Evolutionary conservation across 2,113 vertebrate genomes (phyloP).

Genomic region (Dicentrarchus labrax): DNA sequence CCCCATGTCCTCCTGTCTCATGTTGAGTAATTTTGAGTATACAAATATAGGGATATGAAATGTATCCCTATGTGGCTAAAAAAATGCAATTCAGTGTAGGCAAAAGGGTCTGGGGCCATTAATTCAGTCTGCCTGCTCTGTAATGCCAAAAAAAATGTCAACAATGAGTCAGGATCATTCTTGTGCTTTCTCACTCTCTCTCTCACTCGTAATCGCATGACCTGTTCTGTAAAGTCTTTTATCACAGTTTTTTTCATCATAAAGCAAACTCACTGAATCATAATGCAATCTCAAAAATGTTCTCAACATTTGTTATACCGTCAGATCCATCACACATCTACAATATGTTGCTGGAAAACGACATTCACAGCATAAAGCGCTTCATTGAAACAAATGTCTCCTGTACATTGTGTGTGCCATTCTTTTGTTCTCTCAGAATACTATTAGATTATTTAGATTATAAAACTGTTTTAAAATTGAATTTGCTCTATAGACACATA

Average conservation of each 20-base stretch:
- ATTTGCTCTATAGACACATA: constrained; percentile 19
- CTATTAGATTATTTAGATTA: constrained; percentile 18
- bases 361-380: background rate
- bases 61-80: background rate
- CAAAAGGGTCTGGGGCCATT: background rate
- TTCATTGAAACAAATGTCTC: constrained; percentile 7
- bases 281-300: background rate
- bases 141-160: background rate
- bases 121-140: background rate
- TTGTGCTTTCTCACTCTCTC: background rate
- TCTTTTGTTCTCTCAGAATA: background rate
- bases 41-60: background rate
- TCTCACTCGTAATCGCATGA: background rate
- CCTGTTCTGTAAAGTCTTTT: background rate
- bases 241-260: background rate
- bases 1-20: background rate
- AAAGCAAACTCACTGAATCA: background rate
- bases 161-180: background rate
- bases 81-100: background rate
- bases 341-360: constrained; percentile 1
- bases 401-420: background rate
- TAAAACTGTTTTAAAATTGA: background rate
- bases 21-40: background rate
- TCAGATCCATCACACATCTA: constrained; percentile 2
- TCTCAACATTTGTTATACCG: constrained; percentile 4